Evolutionary conservation across 2,888 invertebrate species (phyloP), one percentile per base, ranked within the genome.

Genomic region (Agrochola litura): DNA sequence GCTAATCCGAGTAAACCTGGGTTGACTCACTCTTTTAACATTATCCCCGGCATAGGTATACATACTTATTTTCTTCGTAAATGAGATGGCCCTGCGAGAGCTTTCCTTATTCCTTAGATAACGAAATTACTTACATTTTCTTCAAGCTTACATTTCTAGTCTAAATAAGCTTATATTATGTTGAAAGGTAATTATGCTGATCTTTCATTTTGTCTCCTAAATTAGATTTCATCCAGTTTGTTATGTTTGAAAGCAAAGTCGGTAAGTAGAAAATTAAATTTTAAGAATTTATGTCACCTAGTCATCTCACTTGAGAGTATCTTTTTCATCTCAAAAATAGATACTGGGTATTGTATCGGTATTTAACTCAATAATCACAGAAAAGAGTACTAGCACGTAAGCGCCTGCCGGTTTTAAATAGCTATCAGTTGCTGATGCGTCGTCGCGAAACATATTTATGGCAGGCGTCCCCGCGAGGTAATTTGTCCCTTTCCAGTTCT

Each of bases 71-170:
- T 85, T 75, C 69, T 82, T 75, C 72, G 83, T 79, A 84, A 84
- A 84, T 82, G 83, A 84, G 83, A 84, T 85, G 78, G 86, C 72
- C 69, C 69, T 85, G 75, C 30, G 56, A 78, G 75, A 85, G 83
- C 83, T 85, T 84, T 79, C 83, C 83, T 85, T 79, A 82, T 84
- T 84, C 46, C 49, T 58, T 70, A 82, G 75, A 85, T 84, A 84
- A 85, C 69, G 75, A 84, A 85, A 79, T 84, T 82, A 85, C 83
- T 79, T 85, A 85, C 75, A 82, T 84, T 84, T 81, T 75, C 83
- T 82, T 82, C 52, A 69, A 82, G 82, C 85, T 83, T 82, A 82
- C 86, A 79, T 83, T 79, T 73, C 79, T 79, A 83, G 72, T 70
- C 63, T 86, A 83, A 84, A 83, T 76, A 86, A 86, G 71, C 77